phyloP scores from a whole-genome alignment of 2,797 vertebrate genomes.

The Falco berigora region DNA sequence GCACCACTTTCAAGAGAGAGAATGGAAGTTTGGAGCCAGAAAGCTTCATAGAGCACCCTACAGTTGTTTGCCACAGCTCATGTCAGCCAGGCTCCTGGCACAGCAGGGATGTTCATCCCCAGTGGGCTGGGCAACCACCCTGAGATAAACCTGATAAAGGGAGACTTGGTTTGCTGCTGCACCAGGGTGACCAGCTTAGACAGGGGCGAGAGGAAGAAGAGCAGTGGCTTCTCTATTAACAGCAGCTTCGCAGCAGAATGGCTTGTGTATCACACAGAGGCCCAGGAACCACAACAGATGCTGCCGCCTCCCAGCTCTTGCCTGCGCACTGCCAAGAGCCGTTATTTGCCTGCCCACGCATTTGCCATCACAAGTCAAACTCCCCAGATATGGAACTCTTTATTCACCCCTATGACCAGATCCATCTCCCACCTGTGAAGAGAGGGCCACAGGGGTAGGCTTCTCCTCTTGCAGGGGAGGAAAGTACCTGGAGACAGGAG shows the following conservation, averaged over 20 bases:
- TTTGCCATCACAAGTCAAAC: background rate
- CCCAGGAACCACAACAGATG: slow-evolving; percentile 33
- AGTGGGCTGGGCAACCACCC: rapidly evolving
- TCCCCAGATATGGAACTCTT: background rate
- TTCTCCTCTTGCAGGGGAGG: background rate
- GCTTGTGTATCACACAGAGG: background rate
- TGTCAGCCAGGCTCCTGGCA: background rate
- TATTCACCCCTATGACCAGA: background rate
- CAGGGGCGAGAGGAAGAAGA: background rate
- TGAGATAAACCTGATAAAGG: rapidly evolving
- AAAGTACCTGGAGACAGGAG: background rate
- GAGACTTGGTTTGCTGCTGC: background rate
- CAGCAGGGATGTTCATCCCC: background rate
- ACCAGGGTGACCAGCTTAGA: background rate
- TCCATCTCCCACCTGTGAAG: background rate
- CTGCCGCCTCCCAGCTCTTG: background rate
- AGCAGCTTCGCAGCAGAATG: background rate
- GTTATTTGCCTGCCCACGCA: slow-evolving; percentile 25
- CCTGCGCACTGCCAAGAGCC: background rate
- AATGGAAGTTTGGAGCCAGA: background rate
- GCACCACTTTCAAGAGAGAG: background rate
- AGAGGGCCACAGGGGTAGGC: background rate
- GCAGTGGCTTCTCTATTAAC: background rate
- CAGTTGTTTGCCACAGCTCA: background rate
- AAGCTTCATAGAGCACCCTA: background rate